Percentiles rank a stretch among this genome's conserved stretches.
Evolutionary conservation across 2,888 invertebrate species (phyloP).

Genomic region (Phengaris arion): DNA sequence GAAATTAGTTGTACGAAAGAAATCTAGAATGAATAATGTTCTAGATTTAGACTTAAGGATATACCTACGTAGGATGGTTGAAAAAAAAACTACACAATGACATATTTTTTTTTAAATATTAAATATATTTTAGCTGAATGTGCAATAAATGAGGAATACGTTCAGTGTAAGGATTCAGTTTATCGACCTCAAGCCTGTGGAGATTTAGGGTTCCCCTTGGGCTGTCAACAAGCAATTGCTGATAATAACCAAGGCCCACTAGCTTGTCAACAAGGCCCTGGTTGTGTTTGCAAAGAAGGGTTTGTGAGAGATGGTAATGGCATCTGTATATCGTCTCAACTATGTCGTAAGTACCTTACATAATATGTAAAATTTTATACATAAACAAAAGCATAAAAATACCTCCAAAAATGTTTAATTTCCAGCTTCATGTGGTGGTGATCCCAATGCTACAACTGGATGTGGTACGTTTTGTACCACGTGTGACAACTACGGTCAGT

Average conservation of each 20-base stretch:
- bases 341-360: conserved; percentile 39
- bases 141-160: conserved; percentile 15
- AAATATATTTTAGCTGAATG: conserved; percentile 4
- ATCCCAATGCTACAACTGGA: conserved; percentile 41
- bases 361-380: too few relatives aligned
- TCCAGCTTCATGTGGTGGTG: conserved; percentile 41
- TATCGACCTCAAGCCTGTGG: conserved; percentile 12
- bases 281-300: conserved; percentile 51
- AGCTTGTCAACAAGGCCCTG: conserved; percentile 40
- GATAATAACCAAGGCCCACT: conserved; percentile 32
- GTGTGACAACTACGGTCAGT: conserved; percentile 39
- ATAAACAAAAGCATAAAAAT: too few relatives aligned
- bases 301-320: conserved; percentile 46
- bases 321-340: conserved; percentile 44
- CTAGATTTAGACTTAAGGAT: too few relatives aligned
- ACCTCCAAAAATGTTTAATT: neutral
- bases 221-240: conserved; percentile 42
- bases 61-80: too few relatives aligned
- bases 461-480: conserved; percentile 43
- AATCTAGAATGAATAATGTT: too few relatives aligned
- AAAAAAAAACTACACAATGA: too few relatives aligned
- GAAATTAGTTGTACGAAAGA: too few relatives aligned
- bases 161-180: neutral
- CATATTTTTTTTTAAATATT: too few relatives aligned
- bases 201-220: neutral